These are phyloP conservation scores for Plutomurus gul DNA, from an alignment of 1,140 invertebrate species.

Conservation along the genomic window DNA sequence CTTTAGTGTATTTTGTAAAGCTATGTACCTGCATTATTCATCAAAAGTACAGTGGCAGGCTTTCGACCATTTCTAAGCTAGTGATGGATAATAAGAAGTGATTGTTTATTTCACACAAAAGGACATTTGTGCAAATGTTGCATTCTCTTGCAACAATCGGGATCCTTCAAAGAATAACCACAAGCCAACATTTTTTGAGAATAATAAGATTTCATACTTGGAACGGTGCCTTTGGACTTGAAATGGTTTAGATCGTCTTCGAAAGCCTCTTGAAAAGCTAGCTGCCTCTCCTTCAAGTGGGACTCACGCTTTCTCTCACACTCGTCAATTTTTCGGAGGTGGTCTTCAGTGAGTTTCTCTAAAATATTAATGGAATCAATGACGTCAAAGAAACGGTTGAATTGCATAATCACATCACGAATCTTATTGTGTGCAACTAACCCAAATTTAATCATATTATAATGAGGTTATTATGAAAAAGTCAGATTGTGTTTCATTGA, in stretches of 20 bases:
- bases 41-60: not conserved
- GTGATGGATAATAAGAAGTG: too few species aligned
- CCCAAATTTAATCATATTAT: too few species aligned
- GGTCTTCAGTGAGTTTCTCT: conserved; percentile 65
- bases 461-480: too few species aligned
- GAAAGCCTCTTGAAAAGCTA: conserved; percentile 71
- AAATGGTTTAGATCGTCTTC: conserved; percentile 68
- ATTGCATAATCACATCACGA: not conserved
- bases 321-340: conserved; percentile 63
- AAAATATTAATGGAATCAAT: conserved; percentile 49
- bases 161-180: too few species aligned
- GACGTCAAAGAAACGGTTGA: not conserved
- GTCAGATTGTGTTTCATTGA: too few species aligned
- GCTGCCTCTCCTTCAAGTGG: conserved; percentile 67
- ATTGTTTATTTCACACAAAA: too few species aligned
- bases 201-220: conserved; percentile 60
- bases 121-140: too few species aligned
- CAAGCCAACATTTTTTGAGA: not conserved
- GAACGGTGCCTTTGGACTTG: conserved; percentile 66
- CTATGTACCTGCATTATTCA: not conserved
- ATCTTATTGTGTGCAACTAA: not conserved
- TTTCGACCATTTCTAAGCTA: not conserved
- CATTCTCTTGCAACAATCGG: too few species aligned
- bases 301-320: conserved; percentile 64
- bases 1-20: not conserved